Evolutionary conservation across 2,888 invertebrate species (phyloP), one percentile per base, ranked within the genome.

Genomic region (Drosophila niveifrons): DNA sequence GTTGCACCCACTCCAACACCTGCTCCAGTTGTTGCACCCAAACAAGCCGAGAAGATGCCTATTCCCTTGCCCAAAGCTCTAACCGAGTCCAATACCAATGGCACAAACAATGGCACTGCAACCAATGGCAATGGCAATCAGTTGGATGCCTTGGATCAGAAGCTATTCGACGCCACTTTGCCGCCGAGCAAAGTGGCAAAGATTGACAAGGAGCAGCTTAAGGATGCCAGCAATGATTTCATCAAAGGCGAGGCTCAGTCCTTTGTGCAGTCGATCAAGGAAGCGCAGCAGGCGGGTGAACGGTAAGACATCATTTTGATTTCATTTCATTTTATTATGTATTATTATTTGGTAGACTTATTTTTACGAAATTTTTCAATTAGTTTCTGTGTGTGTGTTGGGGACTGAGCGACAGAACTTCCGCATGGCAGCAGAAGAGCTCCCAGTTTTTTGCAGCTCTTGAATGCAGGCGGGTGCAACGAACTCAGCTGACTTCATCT

Each of bases 221-320:
- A 92, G 82, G 89, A 90, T 76, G 92, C 91, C 61, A 92, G 91
- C 52, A 81, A 78, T 44, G 90, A 91, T 29, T 92, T 92, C 57
- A 85, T 92, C 39, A 87, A 83, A 53, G 88, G 88, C 58, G 92
- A 92, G 55, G 72, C 84, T 18, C 78, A 82, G 34, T 78, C 87
- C 70, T 86, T 89, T 36, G 83, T 81, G 48, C 74, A 90, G 66
- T 84, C 90, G 11, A 88, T 84, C 47, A 88, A 87, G 75, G 78
- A 88, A 53, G 83, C 83, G 0, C 86, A 88, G 56, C 79, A 78
- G 67, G 76, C 76, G 47, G 85, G 83, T 57, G 66, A 64, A 39
- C 88, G 84, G 89, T 83, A 78, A 87, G 86, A 43, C 55, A 11
- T 17, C 17, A n/a, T 52, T 47, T 41, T 57, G 1, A 57, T 63